These are phyloP conservation scores for Hesperophylax magnus DNA, from an alignment of 1,140 invertebrate species.

Conservation along the genomic window DNA sequence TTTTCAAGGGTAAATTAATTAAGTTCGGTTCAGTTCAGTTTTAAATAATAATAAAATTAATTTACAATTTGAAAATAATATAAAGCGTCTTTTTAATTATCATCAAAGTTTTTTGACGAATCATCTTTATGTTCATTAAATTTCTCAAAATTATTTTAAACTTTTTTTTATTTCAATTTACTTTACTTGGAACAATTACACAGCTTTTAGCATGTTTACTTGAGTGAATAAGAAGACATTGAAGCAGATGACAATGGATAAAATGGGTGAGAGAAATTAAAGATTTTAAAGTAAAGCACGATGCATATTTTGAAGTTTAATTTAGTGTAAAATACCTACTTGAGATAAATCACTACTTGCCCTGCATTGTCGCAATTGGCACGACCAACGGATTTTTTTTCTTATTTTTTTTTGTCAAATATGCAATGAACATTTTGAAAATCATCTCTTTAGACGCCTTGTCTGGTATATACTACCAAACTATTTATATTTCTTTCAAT, in stretches of 20 bases:
- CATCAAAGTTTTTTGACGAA: too few relatives aligned
- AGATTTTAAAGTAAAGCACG: constrained; percentile 56
- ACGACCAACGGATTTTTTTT: constrained; percentile 63
- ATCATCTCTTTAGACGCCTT: too few relatives aligned
- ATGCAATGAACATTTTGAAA: constrained; percentile 46
- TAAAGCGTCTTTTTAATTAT: too few relatives aligned
- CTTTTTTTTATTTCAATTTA: background rate
- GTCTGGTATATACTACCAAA: too few relatives aligned
- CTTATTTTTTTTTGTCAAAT: constrained; percentile 50
- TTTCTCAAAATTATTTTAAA: too few relatives aligned
- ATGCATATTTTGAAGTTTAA: constrained; percentile 55
- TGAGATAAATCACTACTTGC: constrained; percentile 49
- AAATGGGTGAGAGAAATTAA: constrained; percentile 53
- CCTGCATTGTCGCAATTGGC: constrained; percentile 71
- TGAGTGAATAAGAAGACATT: constrained; percentile 31
- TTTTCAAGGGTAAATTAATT: too few relatives aligned
- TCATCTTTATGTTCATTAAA: too few relatives aligned
- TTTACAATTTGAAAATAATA: too few relatives aligned
- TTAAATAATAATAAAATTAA: too few relatives aligned
- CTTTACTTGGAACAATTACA: background rate
- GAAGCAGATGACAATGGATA: constrained; percentile 47
- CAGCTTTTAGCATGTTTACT: constrained; percentile 17
- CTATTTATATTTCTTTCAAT: too few relatives aligned
- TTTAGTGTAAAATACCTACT: constrained; percentile 53
- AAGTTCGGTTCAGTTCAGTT: too few relatives aligned